Conservation (phyloP, 64 coral and sea anemone genomes). For the Anthopleura sola region DNA sequence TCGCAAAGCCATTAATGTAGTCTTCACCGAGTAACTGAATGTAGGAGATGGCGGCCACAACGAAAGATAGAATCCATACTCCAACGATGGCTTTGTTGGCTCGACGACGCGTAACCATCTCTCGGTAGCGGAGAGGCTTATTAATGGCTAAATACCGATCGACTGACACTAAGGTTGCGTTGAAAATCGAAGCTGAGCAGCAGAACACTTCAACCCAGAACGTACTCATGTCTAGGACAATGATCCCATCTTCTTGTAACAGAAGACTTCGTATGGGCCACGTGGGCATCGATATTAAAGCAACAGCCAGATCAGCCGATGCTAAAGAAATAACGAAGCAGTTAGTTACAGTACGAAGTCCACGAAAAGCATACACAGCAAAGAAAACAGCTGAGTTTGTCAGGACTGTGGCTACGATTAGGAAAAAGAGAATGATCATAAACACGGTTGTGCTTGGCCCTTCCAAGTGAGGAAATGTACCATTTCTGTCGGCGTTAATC, state of each 20-base stretch:
- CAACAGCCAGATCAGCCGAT: slow-evolving; percentile 76
- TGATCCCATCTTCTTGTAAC: slow-evolving; percentile 14
- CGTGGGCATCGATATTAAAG: slow-evolving; percentile 67
- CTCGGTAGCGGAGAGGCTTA: slow-evolving; percentile 63
- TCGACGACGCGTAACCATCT: slow-evolving; percentile 59
- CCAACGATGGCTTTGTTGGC: slow-evolving; percentile 59
- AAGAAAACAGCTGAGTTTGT: slow-evolving; percentile 74
- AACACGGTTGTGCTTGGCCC: slow-evolving; percentile 4
- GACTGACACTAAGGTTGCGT: slow-evolving; percentile 74
- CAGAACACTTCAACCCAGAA: slow-evolving; percentile 83
- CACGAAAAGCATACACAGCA: slow-evolving; percentile 75
- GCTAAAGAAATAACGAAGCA: slow-evolving; percentile 77
- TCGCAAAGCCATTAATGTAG: slow-evolving; percentile 52
- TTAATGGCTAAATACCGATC: slow-evolving; percentile 85
- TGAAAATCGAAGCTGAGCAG: slow-evolving; percentile 73
- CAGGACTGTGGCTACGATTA: slow-evolving; percentile 56
- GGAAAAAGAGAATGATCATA: slow-evolving; percentile 44
- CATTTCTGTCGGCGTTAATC: not conserved
- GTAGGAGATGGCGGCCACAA: slow-evolving; percentile 53
- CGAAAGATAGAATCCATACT: slow-evolving; percentile 54
- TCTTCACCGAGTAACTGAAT: slow-evolving; percentile 49
- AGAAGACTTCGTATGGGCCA: slow-evolving; percentile 56
- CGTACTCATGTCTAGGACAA: slow-evolving; percentile 45
- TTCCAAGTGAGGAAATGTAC: not conserved
- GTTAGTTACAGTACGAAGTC: slow-evolving; percentile 82